These are phyloP conservation scores for Cydia amplana DNA, from an alignment of 1,140 invertebrate genomes.

Conservation along the genomic window DNA sequence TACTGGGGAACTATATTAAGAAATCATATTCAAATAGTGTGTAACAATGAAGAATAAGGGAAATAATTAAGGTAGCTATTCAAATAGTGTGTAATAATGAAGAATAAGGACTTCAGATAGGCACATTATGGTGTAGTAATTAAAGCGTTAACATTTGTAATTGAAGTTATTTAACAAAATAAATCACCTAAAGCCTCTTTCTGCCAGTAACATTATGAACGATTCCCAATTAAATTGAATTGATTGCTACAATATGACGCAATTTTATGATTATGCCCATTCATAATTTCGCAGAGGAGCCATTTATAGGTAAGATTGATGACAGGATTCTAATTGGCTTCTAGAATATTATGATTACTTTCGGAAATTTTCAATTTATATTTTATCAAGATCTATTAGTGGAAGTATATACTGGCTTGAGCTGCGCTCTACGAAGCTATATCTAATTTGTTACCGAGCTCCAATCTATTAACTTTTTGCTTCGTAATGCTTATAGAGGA, in stretches of 20 bases:
- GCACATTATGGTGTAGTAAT: not conserved
- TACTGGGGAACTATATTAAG: no score
- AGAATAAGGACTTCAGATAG: no score
- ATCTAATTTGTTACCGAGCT: constrained; percentile 22
- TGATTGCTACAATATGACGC: constrained; percentile 18
- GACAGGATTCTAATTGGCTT: constrained; percentile 19
- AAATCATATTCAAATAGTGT: no score
- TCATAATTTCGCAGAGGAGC: constrained; percentile 8
- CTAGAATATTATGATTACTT: constrained; percentile 20
- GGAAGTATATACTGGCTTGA: not conserved
- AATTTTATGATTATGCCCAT: constrained; percentile 18
- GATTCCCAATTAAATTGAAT: constrained; percentile 19
- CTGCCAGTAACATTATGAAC: constrained; percentile 13
- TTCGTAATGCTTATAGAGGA: constrained; percentile 26
- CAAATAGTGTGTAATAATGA: no score
- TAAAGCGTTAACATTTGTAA: constrained; percentile 8
- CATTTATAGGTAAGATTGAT: constrained; percentile 27
- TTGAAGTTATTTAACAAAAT: not conserved
- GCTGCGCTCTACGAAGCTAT: constrained; percentile 9
- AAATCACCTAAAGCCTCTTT: constrained; percentile 9
- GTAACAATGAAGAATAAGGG: no score
- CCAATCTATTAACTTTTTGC: constrained; percentile 33
- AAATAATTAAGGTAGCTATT: not conserved
- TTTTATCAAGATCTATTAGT: constrained; percentile 32
- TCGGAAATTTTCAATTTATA: constrained; percentile 31